Evolutionary conservation across 2,888 invertebrate species (phyloP).

Genomic region (Drosophila melanocephala): DNA sequence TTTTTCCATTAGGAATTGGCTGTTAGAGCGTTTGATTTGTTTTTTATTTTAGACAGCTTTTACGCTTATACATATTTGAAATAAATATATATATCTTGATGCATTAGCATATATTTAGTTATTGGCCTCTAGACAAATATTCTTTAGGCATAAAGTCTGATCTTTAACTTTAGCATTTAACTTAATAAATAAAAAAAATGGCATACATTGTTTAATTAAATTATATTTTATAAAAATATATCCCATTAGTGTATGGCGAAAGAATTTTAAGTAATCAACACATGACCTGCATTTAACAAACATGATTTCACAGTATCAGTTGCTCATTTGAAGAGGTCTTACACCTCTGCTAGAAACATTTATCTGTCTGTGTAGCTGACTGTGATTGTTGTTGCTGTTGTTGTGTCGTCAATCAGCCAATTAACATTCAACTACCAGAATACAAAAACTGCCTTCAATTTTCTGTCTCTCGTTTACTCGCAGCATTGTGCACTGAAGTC

Average conservation of each 20-base stretch:
- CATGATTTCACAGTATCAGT: constrained; percentile 18
- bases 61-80: background rate
- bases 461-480: constrained; percentile 9
- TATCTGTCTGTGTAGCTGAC: background rate
- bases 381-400: constrained; percentile 5
- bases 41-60: background rate
- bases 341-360: constrained; percentile 12
- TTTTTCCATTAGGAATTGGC: background rate
- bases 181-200: background rate
- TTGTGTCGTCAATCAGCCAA: constrained; percentile 57
- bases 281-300: constrained; percentile 38
- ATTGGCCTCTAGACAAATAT: background rate
- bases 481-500: constrained; percentile 31
- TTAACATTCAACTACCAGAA: constrained; percentile 68
- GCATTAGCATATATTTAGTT: background rate
- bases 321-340: constrained; percentile 15
- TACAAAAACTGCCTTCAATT: constrained; percentile 27
- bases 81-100: background rate
- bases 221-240: background rate
- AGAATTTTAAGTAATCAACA: constrained; percentile 37
- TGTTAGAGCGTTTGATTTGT: too few species aligned
- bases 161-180: background rate
- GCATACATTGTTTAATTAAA: background rate
- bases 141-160: background rate
- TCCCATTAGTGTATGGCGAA: background rate